Conservation (phyloP, 2,797 vertebrate genomes). For the Lepilemur ruficaudatus region DNA sequence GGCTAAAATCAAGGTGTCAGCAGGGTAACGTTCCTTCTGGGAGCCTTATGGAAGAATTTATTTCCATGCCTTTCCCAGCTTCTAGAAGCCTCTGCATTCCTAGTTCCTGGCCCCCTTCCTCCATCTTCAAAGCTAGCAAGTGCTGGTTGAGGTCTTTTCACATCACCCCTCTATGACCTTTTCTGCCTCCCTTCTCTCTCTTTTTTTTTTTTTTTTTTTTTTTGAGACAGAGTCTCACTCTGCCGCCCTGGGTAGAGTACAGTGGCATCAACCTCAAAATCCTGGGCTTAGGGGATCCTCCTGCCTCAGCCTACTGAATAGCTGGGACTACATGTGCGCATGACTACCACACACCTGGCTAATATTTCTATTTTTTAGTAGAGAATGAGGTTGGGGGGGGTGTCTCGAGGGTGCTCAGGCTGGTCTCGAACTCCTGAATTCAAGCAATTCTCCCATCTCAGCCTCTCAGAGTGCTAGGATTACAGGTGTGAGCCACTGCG, state of each 20-base stretch:
- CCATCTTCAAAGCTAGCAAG: neutral
- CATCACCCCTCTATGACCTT: neutral
- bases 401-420: neutral
- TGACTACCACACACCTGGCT: neutral
- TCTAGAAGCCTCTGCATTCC: neutral
- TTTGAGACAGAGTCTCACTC: neutral
- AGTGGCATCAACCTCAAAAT: neutral
- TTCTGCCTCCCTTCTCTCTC: neutral
- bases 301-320: neutral
- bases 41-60: neutral
- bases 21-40: neutral
- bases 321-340: neutral
- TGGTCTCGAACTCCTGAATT: neutral
- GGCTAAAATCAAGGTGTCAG: neutral
- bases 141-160: neutral
- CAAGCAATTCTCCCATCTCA: neutral
- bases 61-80: slow-evolving; percentile 10
- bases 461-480: neutral
- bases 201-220: neutral
- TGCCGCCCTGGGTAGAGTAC: neutral
- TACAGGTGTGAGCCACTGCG: neutral
- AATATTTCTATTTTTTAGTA: neutral
- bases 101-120: neutral
- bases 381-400: neutral
- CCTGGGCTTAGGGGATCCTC: neutral